phyloP scores from a whole-genome alignment of 1,140 invertebrate genomes.

The Oedothorax gibbosus region DNA sequence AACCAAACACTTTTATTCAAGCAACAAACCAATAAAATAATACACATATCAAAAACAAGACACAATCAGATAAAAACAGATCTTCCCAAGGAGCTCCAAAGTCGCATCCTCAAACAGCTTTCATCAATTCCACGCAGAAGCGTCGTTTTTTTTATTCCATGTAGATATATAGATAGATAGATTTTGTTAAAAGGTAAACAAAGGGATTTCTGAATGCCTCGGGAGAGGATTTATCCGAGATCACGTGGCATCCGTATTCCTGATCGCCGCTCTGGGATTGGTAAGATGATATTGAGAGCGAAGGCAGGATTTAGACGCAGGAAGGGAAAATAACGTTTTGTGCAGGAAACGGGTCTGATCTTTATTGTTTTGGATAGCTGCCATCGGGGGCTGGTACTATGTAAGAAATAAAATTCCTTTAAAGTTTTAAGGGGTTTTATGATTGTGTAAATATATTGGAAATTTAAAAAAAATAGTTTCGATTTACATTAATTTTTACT shows the following conservation, averaged over 20 bases:
- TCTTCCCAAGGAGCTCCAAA: too few species aligned
- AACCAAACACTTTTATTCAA: too few species aligned
- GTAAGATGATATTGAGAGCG: not conserved
- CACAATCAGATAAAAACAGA: too few species aligned
- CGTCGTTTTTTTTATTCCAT: too few species aligned
- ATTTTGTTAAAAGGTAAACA: slow-evolving; percentile 44
- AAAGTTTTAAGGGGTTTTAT: too few species aligned
- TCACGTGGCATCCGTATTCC: slow-evolving; percentile 11
- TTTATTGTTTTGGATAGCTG: not conserved
- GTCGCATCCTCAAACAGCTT: too few species aligned
- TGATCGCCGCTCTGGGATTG: not conserved
- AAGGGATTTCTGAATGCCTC: slow-evolving; percentile 46
- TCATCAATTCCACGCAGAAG: too few species aligned
- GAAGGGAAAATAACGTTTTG: not conserved
- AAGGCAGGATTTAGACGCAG: not conserved
- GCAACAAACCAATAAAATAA: too few species aligned
- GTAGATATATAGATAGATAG: not conserved
- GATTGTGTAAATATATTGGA: too few species aligned
- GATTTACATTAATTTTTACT: too few species aligned
- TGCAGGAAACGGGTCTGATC: not conserved
- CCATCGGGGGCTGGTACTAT: not conserved
- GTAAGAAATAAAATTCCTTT: not conserved
- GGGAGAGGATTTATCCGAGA: slow-evolving; percentile 8
- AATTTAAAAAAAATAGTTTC: too few species aligned
- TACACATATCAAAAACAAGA: too few species aligned